Evolutionary conservation across 2,888 invertebrate species (phyloP), one percentile per base, ranked within the genome.

Genomic region (Acleris laterana): DNA sequence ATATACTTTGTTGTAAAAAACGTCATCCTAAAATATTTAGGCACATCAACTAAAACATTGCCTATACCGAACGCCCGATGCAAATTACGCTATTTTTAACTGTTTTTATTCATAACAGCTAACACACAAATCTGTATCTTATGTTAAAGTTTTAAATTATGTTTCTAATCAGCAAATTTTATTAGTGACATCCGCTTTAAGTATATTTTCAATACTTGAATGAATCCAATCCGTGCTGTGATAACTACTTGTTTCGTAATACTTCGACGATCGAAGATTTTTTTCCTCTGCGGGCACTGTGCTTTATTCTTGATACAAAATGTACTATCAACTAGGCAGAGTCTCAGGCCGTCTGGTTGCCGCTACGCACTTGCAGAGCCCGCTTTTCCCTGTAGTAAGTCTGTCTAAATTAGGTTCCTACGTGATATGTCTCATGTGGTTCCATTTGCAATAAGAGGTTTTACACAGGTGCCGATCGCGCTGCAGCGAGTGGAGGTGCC

Each of bases 241-340:
- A 74, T 70, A 71, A 69, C 78, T 84, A 85, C 84, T 88, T 90
- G 91, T 91, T 91, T 90, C 66, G 66, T 66, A 66, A 66, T 62
- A 66, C 66, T 62, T 66, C 62, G 56, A 51, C 64, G 58, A 63
- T 68, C 60, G 63, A 64, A 64, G 59, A 59, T 56, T 57, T 68
- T 68, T 68, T 64, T 68, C 59, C 57, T 62, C 38, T 22, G 19
- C 32, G 48, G 61, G 51, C 51, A 42, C 16, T 44, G 49, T 46
- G 28, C 20, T 60, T 61, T 59, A 66, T 66, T 58, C 46, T 50
- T 70, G 59, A 69, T 66, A 58, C 48, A 88, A 84, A 79, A 93
- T 93, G 93, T 93, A 90, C 77, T 89, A 93, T 74, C 92, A 93
- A 82, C 79, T 92, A 48, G 85, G 86, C 82, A 88, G 79, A 85